Percentiles rank a stretch among this genome's conserved stretches.
phyloP scores from a whole-genome alignment of 1,140 invertebrate species.

The Lordiphosa collinella region DNA sequence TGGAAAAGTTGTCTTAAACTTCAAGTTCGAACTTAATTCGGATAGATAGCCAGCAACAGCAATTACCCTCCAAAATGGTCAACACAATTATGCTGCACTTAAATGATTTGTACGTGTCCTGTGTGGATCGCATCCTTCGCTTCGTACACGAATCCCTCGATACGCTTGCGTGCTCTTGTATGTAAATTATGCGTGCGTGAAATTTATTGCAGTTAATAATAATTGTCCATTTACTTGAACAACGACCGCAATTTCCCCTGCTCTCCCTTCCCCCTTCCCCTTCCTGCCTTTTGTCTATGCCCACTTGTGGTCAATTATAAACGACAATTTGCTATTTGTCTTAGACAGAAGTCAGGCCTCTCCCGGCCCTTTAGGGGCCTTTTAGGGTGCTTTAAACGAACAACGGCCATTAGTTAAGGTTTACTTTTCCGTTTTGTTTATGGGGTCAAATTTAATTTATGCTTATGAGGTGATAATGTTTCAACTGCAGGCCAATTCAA shows the following conservation, averaged over 20 bases:
- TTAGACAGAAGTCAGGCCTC: slow-evolving; percentile 41
- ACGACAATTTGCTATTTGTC: slow-evolving; percentile 67
- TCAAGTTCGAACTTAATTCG: background rate
- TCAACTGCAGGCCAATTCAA: slow-evolving; percentile 11
- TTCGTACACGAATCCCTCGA: slow-evolving; percentile 12
- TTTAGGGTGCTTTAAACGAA: slow-evolving; percentile 58
- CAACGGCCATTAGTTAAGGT: slow-evolving; percentile 44
- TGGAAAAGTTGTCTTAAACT: background rate
- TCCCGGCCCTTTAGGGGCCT: slow-evolving; percentile 30
- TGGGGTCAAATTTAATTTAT: slow-evolving; percentile 45
- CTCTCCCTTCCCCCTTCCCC: slow-evolving; percentile 4
- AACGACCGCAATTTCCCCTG: slow-evolving; percentile 39
- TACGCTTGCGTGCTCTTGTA: slow-evolving; percentile 55
- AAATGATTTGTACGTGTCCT: slow-evolving; percentile 72
- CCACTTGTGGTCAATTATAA: slow-evolving; percentile 71
- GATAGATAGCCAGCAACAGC: background rate
- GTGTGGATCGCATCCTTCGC: slow-evolving; percentile 14
- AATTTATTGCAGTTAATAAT: slow-evolving; percentile 78
- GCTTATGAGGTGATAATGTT: slow-evolving; percentile 65
- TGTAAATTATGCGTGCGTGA: slow-evolving; percentile 77
- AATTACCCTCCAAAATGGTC: slow-evolving; percentile 22
- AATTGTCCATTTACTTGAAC: slow-evolving; percentile 72
- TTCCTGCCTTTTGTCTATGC: background rate
- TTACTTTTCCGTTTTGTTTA: slow-evolving; percentile 23
- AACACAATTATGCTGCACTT: slow-evolving; percentile 73